These are phyloP conservation scores for Oryzias melastigma DNA, from an alignment of 2,113 vertebrate species.

Conservation along the genomic window DNA sequence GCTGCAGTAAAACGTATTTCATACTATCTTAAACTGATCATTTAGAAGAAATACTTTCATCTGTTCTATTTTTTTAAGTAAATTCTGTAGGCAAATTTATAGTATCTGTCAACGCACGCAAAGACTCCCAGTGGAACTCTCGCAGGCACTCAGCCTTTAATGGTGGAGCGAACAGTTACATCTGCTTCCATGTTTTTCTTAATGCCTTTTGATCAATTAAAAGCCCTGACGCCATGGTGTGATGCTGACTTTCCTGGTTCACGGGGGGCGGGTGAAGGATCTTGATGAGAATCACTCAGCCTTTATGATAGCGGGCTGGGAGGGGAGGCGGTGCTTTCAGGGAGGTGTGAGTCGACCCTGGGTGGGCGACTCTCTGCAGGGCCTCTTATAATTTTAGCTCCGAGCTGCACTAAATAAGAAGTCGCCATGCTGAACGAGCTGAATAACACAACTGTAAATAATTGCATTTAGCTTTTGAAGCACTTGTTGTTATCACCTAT, in stretches of 20 bases:
- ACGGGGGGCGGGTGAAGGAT: conserved; percentile 50
- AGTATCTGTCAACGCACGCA: conserved; percentile 1
- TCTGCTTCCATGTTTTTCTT: conserved; percentile 43
- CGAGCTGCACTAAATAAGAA: conserved; percentile 65
- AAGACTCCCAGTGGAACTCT: conserved; percentile 39
- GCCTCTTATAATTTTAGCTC: conserved; percentile 59
- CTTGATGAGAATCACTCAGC: conserved; percentile 61
- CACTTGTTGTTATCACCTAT: conserved; percentile 36
- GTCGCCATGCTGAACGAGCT: conserved; percentile 32
- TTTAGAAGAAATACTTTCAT: background rate
- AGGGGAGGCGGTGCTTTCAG: conserved; percentile 47
- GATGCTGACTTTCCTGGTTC: conserved; percentile 47
- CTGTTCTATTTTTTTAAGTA: background rate
- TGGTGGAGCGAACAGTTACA: conserved; percentile 42
- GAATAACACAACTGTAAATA: background rate
- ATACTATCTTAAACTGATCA: background rate
- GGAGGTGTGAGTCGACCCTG: conserved; percentile 51
- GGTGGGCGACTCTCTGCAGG: conserved; percentile 65
- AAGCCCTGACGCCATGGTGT: conserved; percentile 56
- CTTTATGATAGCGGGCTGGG: conserved; percentile 51
- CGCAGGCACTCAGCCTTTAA: conserved; percentile 41
- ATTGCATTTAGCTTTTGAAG: conserved; percentile 46
- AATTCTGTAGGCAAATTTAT: background rate
- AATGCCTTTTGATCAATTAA: conserved; percentile 69
- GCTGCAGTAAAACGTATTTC: background rate